These are phyloP conservation scores for Cirrhinus molitorella DNA, from an alignment of 2,797 vertebrate species.

Conservation along the genomic window DNA sequence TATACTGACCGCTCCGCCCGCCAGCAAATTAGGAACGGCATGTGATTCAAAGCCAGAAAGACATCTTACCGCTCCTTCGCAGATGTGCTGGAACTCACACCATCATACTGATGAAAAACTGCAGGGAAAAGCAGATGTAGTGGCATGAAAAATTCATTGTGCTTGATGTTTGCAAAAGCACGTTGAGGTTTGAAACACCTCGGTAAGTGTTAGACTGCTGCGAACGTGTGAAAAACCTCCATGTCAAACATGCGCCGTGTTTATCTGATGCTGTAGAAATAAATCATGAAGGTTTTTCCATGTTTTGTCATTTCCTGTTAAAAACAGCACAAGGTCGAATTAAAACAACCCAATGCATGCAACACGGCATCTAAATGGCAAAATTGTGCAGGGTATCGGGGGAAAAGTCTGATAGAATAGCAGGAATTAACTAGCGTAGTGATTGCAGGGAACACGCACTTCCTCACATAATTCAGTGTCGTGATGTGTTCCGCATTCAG, in stretches of 20 bases:
- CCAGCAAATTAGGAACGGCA: conserved; percentile 13
- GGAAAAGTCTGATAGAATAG: conserved; percentile 35
- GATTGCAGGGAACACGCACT: conserved; percentile 30
- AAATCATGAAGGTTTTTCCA: conserved; percentile 30
- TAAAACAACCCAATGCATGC: conserved; percentile 28
- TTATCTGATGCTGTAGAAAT: conserved; percentile 43
- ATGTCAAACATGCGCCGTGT: conserved; percentile 48
- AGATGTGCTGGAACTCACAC: conserved; percentile 39
- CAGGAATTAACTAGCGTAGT: neutral
- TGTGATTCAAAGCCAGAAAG: conserved; percentile 46
- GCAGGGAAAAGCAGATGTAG: conserved; percentile 76
- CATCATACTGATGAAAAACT: conserved; percentile 34
- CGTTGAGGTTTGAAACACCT: conserved; percentile 70
- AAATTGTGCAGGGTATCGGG: conserved; percentile 24
- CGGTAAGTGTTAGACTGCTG: conserved; percentile 66
- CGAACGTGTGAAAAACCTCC: conserved; percentile 54
- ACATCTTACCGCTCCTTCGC: conserved; percentile 8
- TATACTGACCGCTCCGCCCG: neutral
- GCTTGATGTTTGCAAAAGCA: conserved; percentile 78
- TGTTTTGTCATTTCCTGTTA: conserved; percentile 39
- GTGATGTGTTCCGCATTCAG: conserved; percentile 57
- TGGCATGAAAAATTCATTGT: conserved; percentile 80
- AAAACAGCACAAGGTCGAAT: conserved; percentile 45
- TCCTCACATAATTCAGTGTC: conserved; percentile 43
- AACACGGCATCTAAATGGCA: conserved; percentile 10